Evolutionary conservation across 2,888 invertebrate species (phyloP).

Genomic region (Rhamnusium bicolor): DNA sequence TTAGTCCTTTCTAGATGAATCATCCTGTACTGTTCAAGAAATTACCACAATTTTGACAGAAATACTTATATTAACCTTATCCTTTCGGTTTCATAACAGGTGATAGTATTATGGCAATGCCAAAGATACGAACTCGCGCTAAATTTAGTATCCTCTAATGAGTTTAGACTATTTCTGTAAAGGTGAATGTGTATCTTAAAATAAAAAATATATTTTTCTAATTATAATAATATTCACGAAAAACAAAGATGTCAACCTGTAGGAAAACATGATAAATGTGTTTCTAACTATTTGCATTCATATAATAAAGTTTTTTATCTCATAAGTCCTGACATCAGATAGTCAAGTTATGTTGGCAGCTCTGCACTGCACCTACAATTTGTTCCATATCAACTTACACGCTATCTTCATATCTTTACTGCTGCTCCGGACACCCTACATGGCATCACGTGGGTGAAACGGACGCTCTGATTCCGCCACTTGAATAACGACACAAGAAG

Average conservation of each 20-base stretch:
- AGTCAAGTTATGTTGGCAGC: conserved; percentile 63
- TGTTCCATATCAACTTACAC: conserved; percentile 69
- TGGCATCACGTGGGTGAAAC: conserved; percentile 62
- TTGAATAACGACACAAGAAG: conserved; percentile 53
- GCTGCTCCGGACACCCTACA: conserved; percentile 64
- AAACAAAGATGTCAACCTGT: conserved; percentile 27
- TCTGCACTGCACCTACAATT: conserved; percentile 68
- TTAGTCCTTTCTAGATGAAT: no score
- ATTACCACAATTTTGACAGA: no score
- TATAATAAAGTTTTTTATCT: conserved; percentile 58
- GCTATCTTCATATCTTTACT: conserved; percentile 69
- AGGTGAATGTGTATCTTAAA: conserved; percentile 13
- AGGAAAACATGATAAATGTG: conserved; percentile 30
- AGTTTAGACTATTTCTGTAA: conserved; percentile 25
- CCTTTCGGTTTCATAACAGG: neutral
- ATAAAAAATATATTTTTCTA: conserved; percentile 7
- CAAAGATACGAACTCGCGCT: neutral
- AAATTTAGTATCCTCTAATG: conserved; percentile 26
- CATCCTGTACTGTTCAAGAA: no score
- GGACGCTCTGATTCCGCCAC: conserved; percentile 59
- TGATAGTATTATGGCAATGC: neutral
- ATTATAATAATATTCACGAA: conserved; percentile 26
- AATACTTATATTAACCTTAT: no score
- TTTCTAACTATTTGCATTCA: conserved; percentile 43
- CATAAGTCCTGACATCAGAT: conserved; percentile 66